These are phyloP conservation scores for Melieria omissa DNA, from an alignment of 2,888 invertebrate species.

Conservation along the genomic window DNA sequence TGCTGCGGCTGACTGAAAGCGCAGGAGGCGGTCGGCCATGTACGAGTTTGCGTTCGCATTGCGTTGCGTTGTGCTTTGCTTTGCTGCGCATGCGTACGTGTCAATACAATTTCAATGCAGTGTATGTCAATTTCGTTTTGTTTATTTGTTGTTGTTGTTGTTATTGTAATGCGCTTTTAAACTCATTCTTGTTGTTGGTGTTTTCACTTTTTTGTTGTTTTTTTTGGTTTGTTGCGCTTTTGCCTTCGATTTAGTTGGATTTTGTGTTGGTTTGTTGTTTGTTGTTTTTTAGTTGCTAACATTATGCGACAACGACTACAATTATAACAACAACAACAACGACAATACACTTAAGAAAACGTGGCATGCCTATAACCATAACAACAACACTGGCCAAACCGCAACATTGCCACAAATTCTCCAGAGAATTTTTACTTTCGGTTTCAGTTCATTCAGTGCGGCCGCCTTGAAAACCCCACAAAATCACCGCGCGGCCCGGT, in stretches of 20 bases:
- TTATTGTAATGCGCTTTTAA: neutral
- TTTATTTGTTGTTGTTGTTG: neutral
- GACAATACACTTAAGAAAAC: neutral
- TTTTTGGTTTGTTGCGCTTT: constrained; percentile 6
- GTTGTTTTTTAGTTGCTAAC: constrained; percentile 25
- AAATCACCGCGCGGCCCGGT: too few species aligned
- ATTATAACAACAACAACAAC: neutral
- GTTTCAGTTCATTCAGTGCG: constrained; percentile 44
- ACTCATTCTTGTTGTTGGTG: neutral
- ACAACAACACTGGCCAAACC: constrained; percentile 6
- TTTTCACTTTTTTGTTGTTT: neutral
- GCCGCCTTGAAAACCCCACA: too few species aligned
- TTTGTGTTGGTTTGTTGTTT: constrained; percentile 25
- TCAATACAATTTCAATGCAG: constrained; percentile 47
- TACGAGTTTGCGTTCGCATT: neutral
- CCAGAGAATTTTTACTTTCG: constrained; percentile 61
- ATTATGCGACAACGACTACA: constrained; percentile 11
- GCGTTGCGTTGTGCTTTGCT: neutral
- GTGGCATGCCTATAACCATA: neutral
- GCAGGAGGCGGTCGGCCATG: neutral
- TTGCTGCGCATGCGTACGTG: constrained; percentile 46
- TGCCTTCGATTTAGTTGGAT: neutral
- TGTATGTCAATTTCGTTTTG: constrained; percentile 40
- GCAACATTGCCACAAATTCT: constrained; percentile 46
- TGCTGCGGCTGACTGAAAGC: neutral